phyloP scores from a whole-genome alignment of 2,113 vertebrate genomes.

The Theristicus caerulescens region DNA sequence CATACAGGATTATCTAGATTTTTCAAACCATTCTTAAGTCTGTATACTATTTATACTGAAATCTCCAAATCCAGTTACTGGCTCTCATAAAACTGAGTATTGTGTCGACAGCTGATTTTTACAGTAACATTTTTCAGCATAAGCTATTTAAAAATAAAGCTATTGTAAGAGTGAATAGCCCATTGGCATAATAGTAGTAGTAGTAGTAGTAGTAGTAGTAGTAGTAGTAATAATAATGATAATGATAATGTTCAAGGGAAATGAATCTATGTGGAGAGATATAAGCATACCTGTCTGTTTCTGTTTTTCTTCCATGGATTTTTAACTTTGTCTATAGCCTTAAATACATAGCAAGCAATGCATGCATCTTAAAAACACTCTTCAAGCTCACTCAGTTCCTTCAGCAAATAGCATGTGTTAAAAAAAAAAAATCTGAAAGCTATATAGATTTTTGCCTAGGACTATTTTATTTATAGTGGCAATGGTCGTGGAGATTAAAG shows the following conservation, averaged over 20 bases:
- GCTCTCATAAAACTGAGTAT: neutral
- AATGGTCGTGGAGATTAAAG: neutral
- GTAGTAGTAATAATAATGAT: neutral
- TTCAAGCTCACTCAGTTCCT: neutral
- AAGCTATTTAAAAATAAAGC: constrained; percentile 2
- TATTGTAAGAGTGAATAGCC: neutral
- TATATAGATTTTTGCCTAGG: neutral
- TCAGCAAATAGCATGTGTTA: neutral
- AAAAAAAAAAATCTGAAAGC: neutral
- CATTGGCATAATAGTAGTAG: neutral
- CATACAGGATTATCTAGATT: neutral
- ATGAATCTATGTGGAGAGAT: neutral
- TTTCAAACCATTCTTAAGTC: neutral
- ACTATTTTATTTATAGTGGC: neutral
- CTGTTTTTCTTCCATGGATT: neutral
- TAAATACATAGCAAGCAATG: neutral
- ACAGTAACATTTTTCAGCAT: neutral
- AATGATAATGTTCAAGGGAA: neutral
- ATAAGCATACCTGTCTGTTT: neutral
- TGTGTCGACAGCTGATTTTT: neutral
- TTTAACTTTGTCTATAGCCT: neutral
- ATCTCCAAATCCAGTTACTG: constrained; percentile 13
- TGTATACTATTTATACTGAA: neutral
- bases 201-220: neutral
- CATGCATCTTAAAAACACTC: neutral